These are phyloP conservation scores for Oscheius sp. DNA, from an alignment of 2,888 invertebrate genomes.

Conservation along the genomic window DNA sequence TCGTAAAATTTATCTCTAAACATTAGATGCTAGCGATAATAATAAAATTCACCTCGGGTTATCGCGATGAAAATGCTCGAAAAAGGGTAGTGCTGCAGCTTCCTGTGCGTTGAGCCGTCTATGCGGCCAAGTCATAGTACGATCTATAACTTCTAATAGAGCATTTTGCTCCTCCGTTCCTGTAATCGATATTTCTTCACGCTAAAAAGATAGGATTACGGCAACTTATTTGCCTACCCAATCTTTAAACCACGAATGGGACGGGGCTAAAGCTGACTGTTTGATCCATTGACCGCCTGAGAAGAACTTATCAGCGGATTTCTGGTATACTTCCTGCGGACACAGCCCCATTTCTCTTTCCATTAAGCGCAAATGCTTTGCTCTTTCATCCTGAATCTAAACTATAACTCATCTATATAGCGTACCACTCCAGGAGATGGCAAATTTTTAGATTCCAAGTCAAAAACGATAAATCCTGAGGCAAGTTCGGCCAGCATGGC, in stretches of 20 bases:
- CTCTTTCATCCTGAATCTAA: too few relatives aligned
- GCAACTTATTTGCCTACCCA: background rate
- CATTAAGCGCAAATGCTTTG: background rate
- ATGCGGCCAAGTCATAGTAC: background rate
- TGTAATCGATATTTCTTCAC: background rate
- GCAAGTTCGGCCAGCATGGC: conserved; percentile 6
- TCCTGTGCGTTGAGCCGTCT: background rate
- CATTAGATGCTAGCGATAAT: background rate
- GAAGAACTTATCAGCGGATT: background rate
- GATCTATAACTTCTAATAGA: background rate
- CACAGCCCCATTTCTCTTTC: conserved; percentile 4
- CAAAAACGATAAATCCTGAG: conserved; percentile 1
- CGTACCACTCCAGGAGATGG: background rate
- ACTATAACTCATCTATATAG: too few relatives aligned
- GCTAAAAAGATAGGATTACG: background rate
- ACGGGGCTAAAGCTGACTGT: too few relatives aligned
- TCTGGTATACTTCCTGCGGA: background rate
- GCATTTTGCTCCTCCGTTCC: background rate
- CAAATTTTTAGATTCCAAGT: background rate
- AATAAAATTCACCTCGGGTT: background rate
- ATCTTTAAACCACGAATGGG: background rate
- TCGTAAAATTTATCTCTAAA: background rate
- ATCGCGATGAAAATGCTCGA: background rate
- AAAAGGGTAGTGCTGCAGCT: background rate
- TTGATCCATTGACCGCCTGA: background rate